Evolutionary conservation across 92 coral and sea anemone species (phyloP), one percentile per base, ranked within the genome.

Genomic region (Palythoa heliodiscus): DNA sequence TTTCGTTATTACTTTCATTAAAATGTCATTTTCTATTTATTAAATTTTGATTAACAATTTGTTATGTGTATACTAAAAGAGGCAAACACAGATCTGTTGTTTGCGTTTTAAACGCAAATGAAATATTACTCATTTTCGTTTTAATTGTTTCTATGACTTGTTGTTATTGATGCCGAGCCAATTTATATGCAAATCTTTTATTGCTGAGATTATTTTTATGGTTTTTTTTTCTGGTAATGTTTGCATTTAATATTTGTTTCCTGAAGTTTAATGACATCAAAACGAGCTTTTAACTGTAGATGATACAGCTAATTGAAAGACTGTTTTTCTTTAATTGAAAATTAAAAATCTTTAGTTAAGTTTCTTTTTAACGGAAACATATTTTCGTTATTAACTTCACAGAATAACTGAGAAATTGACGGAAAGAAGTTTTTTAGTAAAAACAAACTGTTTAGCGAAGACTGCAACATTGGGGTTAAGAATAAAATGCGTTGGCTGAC

Each of bases 291-390:
- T 24, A 76, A 14, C 35, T 29, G 0, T 29, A 54, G 61, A 25
- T 54, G 35, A 29, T 29, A 29, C 35, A 43, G 50, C 47, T 76
- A 54, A 76, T 25, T 29, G 35, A 54, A 76, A 54, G 37, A 52
- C 1, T 25, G 39, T 76, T 76, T 76, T 76, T 76, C 81, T 76
- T 76, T 76, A 76, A 76, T 76, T 76, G 53, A 76, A 76, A 73
- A 29, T 53, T 53, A 76, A 76, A 76, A 76, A 76, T 11, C 22
- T 54, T 23, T 76, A 16, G 81, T 76, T 24, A 54, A 23, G 22
- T 76, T 52, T 53, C 81, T 24, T 17, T 76, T 12, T 47, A 55
- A 76, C 35, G 35, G 50, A 47, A 35, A 64, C 47, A 13, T 23
- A 25, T 14, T 55, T 76, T 76, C n/a, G 47, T 12, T 76, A 14